These are phyloP conservation scores for Drosophila hamatofila DNA, from an alignment of 2,888 invertebrate species.

Conservation along the genomic window DNA sequence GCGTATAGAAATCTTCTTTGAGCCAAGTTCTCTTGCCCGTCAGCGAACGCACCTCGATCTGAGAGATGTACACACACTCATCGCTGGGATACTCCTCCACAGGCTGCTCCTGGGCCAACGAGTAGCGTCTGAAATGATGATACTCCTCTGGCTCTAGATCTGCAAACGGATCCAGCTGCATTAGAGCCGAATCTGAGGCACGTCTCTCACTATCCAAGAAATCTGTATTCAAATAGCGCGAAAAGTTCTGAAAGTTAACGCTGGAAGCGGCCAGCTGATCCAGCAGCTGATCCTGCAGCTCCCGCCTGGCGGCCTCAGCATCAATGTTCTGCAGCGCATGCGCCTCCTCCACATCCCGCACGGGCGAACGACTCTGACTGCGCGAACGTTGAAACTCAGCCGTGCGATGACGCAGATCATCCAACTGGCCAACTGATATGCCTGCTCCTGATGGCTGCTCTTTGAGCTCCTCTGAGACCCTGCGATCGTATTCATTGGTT, in stretches of 20 bases:
- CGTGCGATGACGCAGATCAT: slow-evolving; percentile 78
- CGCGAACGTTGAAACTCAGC: slow-evolving; percentile 82
- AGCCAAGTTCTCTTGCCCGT: slow-evolving; percentile 80
- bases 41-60: slow-evolving; percentile 78
- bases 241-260: slow-evolving; percentile 80
- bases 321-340: slow-evolving; percentile 65
- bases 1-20: slow-evolving; percentile 75
- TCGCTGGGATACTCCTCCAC: slow-evolving; percentile 83
- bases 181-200: slow-evolving; percentile 83
- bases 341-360: slow-evolving; percentile 43
- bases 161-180: slow-evolving; percentile 57
- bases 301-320: slow-evolving; percentile 63
- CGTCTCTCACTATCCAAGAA: slow-evolving; percentile 82
- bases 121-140: slow-evolving; percentile 84
- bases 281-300: slow-evolving; percentile 77
- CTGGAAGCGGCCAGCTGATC: slow-evolving; percentile 78
- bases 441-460: slow-evolving; percentile 42
- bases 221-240: slow-evolving; percentile 70
- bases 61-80: slow-evolving; percentile 80
- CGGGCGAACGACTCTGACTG: slow-evolving; percentile 83
- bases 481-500: slow-evolving; percentile 55
- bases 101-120: slow-evolving; percentile 81
- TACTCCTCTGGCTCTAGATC: slow-evolving; percentile 84
- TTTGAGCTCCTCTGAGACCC: slow-evolving; percentile 62
- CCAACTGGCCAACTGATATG: slow-evolving; percentile 65